Conservation (phyloP, 2,113 vertebrate species). For the Syngnathus scovelli region DNA sequence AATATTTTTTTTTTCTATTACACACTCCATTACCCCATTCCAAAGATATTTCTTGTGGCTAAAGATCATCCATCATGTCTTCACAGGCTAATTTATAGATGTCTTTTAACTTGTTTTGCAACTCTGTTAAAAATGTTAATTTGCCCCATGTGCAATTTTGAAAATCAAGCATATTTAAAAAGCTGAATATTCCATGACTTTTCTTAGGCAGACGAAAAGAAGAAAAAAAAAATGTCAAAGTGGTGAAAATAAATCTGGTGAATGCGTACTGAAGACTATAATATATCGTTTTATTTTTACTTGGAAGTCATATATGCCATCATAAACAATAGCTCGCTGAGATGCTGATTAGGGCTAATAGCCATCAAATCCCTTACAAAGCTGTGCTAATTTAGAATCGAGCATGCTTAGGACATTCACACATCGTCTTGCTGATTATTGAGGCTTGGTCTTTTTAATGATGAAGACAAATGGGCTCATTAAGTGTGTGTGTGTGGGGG, state of each 20-base stretch:
- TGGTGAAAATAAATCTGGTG: neutral
- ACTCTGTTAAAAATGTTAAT: constrained; percentile 5
- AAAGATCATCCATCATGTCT: constrained; percentile 44
- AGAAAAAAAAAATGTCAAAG: neutral
- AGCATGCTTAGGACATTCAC: constrained; percentile 21
- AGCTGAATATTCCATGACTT: neutral
- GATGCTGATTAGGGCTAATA: constrained; percentile 1
- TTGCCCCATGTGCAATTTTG: neutral
- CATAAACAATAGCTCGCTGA: neutral
- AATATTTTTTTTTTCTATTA: constrained; percentile 44
- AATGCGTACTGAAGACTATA: neutral
- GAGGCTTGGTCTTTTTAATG: constrained; percentile 47
- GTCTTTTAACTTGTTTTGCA: neutral
- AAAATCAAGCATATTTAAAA: neutral
- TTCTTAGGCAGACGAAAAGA: neutral
- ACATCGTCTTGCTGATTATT: constrained; percentile 28
- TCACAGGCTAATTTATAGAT: constrained; percentile 37
- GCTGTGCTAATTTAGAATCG: constrained; percentile 21
- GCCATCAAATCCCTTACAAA: neutral
- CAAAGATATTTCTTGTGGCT: constrained; percentile 35
- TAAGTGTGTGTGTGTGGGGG: constrained; percentile 25
- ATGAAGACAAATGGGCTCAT: constrained; percentile 60
- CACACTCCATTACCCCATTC: constrained; percentile 58
- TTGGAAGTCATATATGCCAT: neutral
- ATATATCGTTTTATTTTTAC: neutral